These are phyloP conservation scores for Scalopus aquaticus DNA, from an alignment of 2,113 vertebrate genomes.

Conservation along the genomic window DNA sequence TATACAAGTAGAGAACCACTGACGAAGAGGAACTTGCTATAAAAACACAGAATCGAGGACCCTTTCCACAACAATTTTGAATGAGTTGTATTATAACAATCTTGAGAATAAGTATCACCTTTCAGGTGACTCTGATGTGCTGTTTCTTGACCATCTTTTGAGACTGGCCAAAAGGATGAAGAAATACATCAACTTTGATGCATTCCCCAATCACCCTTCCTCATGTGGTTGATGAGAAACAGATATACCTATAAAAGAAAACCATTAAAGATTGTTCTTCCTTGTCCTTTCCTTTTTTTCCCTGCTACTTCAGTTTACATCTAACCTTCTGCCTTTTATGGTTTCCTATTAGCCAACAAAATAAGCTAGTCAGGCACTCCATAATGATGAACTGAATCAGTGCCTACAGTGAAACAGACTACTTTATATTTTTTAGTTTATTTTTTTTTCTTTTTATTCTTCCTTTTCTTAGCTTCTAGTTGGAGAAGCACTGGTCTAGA, in stretches of 20 bases:
- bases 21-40: background rate
- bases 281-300: background rate
- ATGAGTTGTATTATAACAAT: background rate
- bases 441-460: background rate
- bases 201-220: background rate
- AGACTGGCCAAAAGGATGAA: background rate
- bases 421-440: background rate
- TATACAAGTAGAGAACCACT: background rate
- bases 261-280: background rate
- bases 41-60: background rate
- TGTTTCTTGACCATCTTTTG: background rate
- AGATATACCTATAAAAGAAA: fast-evolving
- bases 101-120: background rate
- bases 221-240: no score
- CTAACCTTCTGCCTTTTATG: background rate
- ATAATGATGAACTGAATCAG: background rate
- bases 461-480: background rate
- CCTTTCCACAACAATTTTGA: fast-evolving
- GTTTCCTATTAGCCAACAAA: background rate
- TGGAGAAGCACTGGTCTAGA: background rate
- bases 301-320: background rate
- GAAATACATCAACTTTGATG: background rate
- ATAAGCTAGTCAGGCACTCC: background rate
- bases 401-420: background rate
- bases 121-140: background rate